Evolutionary conservation across 2,113 vertebrate genomes (phyloP).

Genomic region (Podarcis muralis): DNA sequence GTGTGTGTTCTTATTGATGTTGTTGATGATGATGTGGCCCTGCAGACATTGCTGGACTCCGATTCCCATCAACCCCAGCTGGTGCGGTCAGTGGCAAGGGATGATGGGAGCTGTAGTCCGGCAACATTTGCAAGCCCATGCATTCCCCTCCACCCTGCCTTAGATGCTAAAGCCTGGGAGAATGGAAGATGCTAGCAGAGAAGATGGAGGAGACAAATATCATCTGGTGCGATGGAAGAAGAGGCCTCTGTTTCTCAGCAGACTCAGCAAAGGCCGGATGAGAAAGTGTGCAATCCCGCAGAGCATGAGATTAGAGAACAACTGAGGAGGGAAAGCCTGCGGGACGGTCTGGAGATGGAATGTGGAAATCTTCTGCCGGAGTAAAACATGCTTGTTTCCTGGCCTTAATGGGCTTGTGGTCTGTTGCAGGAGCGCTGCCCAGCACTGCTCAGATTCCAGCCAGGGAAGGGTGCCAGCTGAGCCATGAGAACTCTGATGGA

Average conservation of each 20-base stretch:
- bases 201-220: neutral
- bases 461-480: neutral
- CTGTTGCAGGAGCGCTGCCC: slow-evolving; percentile 1
- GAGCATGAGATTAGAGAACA: neutral
- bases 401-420: slow-evolving; percentile 21
- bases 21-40: neutral
- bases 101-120: too few relatives aligned
- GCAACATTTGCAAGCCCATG: too few relatives aligned
- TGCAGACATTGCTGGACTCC: too few relatives aligned
- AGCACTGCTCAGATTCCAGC: slow-evolving; percentile 22
- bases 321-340: neutral
- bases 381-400: neutral
- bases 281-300: neutral
- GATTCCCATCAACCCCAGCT: too few relatives aligned
- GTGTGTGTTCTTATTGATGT: neutral
- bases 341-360: rapidly evolving
- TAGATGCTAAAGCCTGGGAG: neutral
- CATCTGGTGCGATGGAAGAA: neutral
- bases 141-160: neutral
- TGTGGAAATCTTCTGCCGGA: neutral
- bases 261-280: neutral
- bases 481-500: neutral
- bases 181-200: neutral
- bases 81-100: too few relatives aligned
- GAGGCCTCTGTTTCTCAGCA: neutral